phyloP scores from a whole-genome alignment of 92 coral and sea anemone genomes.

The Pocillopora meandrina region DNA sequence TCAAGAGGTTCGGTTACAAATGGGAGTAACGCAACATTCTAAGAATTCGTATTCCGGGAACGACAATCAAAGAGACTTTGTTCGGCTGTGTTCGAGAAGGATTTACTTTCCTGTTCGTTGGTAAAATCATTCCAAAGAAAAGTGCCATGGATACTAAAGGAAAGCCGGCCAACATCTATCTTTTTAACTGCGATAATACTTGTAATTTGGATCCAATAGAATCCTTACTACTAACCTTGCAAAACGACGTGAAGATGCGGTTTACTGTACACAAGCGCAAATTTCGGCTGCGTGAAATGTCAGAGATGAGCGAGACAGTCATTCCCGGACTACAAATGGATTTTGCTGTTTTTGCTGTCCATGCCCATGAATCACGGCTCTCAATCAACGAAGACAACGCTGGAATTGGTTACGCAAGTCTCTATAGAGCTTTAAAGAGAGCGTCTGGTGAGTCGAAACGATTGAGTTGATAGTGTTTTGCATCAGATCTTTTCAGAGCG shows the following conservation, averaged over 20 bases:
- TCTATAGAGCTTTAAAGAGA: slow-evolving; percentile 44
- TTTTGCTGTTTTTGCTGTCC: slow-evolving; percentile 63
- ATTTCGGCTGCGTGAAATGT: slow-evolving; percentile 60
- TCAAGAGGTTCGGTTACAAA: neutral
- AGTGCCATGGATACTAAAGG: neutral
- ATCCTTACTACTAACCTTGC: slow-evolving; percentile 40
- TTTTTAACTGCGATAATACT: slow-evolving; percentile 82
- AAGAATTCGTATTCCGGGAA: neutral
- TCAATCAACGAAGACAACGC: slow-evolving; percentile 62
- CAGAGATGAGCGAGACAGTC: slow-evolving; percentile 16
- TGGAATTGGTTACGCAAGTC: slow-evolving; percentile 59
- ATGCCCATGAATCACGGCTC: slow-evolving; percentile 65
- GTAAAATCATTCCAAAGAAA: neutral
- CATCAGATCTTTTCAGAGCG: neutral
- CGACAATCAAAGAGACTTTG: neutral
- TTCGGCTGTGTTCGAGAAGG: neutral
- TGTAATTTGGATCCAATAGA: slow-evolving; percentile 53
- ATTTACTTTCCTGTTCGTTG: neutral
- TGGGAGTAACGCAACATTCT: neutral
- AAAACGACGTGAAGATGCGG: slow-evolving; percentile 7
- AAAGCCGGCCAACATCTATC: slow-evolving; percentile 32
- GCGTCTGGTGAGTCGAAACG: slow-evolving; percentile 26
- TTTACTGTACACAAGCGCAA: slow-evolving; percentile 26
- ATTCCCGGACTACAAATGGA: slow-evolving; percentile 38
- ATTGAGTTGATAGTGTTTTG: neutral